Evolutionary conservation across 2,888 invertebrate species (phyloP), one percentile per base, ranked within the genome.

Genomic region (Bombyx huttoni): DNA sequence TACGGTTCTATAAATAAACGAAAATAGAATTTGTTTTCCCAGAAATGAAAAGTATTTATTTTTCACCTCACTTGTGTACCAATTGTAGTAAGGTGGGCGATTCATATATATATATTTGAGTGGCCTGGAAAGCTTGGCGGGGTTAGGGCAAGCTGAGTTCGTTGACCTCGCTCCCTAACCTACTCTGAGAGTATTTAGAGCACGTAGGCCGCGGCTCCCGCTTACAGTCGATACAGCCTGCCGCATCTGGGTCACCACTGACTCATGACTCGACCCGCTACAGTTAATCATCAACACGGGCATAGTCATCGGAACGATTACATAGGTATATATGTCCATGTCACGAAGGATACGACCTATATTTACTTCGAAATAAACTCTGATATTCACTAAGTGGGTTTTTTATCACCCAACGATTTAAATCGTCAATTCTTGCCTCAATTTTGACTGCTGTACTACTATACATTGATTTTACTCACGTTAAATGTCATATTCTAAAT

Each of bases 81-180:
- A 33, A 13, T 50, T 49, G 47, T 53, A 54, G 51, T 48, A 51
- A 13, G n/a, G 50, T 53, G 51, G 52, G 54, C 51, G 52, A 52
- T 9, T 47, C 10, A 12, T n/a, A 12, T 45, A 0, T 24, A 47
- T 24, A 24, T 24, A 48, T 10, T 57, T 59, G 69, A 64, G 69
- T 68, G 72, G 74, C 73, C 78, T 73, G 73, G 76, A 78, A 78
- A 73, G 63, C 73, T 73, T 62, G 65, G 62, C 66, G 67, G 76
- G 66, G 74, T 70, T 68, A 67, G 65, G 65, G 64, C 65, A 65
- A 63, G 73, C 78, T 75, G 75, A 65, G 86, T 68, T 83, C 82
- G 64, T 72, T 63, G 81, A 79, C 80, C 84, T 64, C 78, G 71
- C 81, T 84, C 81, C 84, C 83, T 86, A 85, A 81, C 86, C 86